phyloP scores from a whole-genome alignment of 2,888 invertebrate genomes.

The Lasius platythorax region DNA sequence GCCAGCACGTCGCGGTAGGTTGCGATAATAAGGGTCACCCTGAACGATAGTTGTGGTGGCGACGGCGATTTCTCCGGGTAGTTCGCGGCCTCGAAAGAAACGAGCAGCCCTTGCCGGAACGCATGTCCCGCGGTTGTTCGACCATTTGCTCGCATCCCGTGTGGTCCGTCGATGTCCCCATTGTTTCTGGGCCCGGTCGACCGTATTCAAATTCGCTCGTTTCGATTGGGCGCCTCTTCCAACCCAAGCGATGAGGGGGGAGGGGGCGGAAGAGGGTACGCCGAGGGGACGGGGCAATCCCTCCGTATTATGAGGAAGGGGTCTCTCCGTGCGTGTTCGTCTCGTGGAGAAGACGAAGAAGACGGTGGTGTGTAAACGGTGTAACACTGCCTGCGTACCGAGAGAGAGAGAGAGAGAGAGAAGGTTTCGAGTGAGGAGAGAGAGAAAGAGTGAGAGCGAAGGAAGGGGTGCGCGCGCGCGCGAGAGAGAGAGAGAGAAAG shows the following conservation, averaged over 20 bases:
- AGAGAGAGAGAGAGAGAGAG: conserved; percentile 51
- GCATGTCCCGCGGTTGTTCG: conserved; percentile 86
- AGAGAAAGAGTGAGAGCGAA: conserved; percentile 36
- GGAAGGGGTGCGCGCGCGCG: conserved; percentile 42
- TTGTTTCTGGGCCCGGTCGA: conserved; percentile 82
- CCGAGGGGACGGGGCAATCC: conserved; percentile 28
- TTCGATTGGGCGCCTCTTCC: conserved; percentile 81
- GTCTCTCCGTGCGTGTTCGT: conserved; percentile 23
- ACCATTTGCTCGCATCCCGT: conserved; percentile 86
- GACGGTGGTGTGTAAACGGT: conserved; percentile 63
- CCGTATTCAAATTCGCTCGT: conserved; percentile 85
- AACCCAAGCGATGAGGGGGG: conserved; percentile 8
- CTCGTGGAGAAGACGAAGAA: conserved; percentile 43
- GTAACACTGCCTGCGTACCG: conserved; percentile 70
- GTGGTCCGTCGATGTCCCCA: conserved; percentile 86
- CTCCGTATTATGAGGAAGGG: conserved; percentile 67
- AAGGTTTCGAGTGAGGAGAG: conserved; percentile 32
- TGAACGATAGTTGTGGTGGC: conserved; percentile 2
- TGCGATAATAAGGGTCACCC: conserved; percentile 10
- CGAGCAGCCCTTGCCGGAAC: conserved; percentile 80
- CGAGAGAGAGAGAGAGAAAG: conserved; percentile 44
- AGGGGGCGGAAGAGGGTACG: not conserved
- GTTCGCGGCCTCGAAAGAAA: conserved; percentile 61
- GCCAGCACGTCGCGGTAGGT: not conserved
- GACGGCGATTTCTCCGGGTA: conserved; percentile 19